Evolutionary conservation across 2,888 invertebrate species (phyloP).

Genomic region (Caradrina clavipalpis): DNA sequence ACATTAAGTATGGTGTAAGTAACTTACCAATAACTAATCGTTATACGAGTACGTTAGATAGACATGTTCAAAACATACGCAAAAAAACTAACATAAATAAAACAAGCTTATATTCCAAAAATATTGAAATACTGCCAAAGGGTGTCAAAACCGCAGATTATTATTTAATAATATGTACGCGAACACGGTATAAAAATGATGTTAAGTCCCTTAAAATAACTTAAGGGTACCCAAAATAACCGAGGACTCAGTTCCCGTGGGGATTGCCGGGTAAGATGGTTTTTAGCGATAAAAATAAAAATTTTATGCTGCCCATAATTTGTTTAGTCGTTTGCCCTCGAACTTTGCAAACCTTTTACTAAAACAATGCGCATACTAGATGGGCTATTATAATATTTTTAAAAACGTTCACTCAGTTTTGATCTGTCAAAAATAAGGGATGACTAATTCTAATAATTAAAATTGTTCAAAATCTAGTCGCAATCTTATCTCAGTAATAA

Average conservation of each 20-base stretch:
- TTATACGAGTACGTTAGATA: too few species aligned
- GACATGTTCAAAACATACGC: too few species aligned
- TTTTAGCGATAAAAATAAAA: constrained; percentile 15
- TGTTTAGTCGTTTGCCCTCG: neutral
- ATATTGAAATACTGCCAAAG: neutral
- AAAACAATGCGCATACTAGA: too few species aligned
- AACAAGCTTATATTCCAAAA: neutral
- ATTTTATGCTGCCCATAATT: constrained; percentile 4
- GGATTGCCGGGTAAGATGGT: neutral
- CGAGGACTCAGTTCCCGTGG: neutral
- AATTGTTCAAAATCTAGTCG: too few species aligned
- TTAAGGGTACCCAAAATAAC: constrained; percentile 17
- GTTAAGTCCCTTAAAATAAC: neutral
- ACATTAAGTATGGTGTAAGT: too few species aligned
- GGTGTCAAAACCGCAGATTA: neutral
- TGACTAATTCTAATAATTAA: too few species aligned
- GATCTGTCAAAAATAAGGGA: too few species aligned
- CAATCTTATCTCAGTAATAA: too few species aligned
- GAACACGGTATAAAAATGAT: neutral
- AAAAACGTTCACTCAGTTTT: too few species aligned
- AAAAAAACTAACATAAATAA: neutral
- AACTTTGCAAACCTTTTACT: neutral
- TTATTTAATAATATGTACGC: constrained; percentile 7
- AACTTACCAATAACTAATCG: too few species aligned
- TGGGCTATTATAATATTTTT: too few species aligned